Evolutionary conservation across 92 coral and sea anemone genomes (phyloP), one percentile per base, ranked within the genome.

Genomic region (Zoanthus sansibaricus): DNA sequence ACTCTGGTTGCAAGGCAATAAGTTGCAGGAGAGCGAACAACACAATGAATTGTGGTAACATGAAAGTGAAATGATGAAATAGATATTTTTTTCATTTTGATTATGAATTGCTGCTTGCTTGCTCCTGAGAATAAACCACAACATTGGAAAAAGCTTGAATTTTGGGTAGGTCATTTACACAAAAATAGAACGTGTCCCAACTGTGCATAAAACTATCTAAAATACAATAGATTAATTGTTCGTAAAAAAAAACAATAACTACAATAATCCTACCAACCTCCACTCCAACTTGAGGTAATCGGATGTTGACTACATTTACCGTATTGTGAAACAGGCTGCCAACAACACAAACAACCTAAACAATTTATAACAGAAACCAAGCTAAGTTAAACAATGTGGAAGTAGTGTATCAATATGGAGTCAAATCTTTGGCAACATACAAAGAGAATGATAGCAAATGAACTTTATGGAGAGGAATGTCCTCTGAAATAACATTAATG

Each of bases 261-360:
- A n/a, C 4, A 13, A 33, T 69, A 69, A 30, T 12, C 46, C 17
- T 45, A 80, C 85, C 11, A 67, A 79, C 85, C 75, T 62, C 61
- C 46, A 44, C 37, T 46, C 64, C 17, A 1, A 55, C 59, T 31
- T 80, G 62, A 18, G 98, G 94, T 77, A 95, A 74, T 59, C 87
- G 89, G 78, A 97, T 88, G 88, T 89, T 88, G 14, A 97, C 46
- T 10, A 97, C 72, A 48, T 97, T 94, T 55, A 95, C 93, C 11
- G 95, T 93, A 79, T 92, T 95, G 79, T 97, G 94, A 89, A 97
- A 97, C 83, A 97, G 89, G 80, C 97, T 95, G 44, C 98, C 98
- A n/a, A 95, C 78, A 16, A 91, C 59, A 70, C 99, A 95, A 5
- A 90, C 71, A 51, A 97, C 90, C 98, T 96, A 83, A 79, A 74